Evolutionary conservation across 2,888 invertebrate genomes (phyloP).

Genomic region (Cloeon dipterum): DNA sequence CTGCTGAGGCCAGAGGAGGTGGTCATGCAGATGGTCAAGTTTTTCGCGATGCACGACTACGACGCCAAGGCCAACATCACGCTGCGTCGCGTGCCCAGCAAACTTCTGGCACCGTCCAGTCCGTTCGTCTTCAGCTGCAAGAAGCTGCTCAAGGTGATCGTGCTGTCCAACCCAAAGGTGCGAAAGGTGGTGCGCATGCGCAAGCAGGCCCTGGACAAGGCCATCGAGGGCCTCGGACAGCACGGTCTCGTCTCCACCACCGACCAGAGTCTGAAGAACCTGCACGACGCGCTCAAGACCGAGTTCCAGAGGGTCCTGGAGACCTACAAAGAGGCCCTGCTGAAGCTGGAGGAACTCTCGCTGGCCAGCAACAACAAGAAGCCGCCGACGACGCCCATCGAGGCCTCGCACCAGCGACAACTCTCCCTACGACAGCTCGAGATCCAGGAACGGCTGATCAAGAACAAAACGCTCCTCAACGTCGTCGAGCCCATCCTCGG

Average conservation of each 20-base stretch:
- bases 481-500: constrained; percentile 45
- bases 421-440: constrained; percentile 62
- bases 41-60: constrained; percentile 29
- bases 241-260: constrained; percentile 50
- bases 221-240: constrained; percentile 69
- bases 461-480: constrained; percentile 69
- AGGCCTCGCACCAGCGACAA: constrained; percentile 73
- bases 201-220: constrained; percentile 53
- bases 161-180: constrained; percentile 24
- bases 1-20: constrained; percentile 44
- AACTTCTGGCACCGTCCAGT: constrained; percentile 12
- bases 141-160: constrained; percentile 22
- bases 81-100: too few species aligned
- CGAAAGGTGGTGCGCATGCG: constrained; percentile 40
- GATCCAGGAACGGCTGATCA: constrained; percentile 72
- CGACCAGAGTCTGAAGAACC: constrained; percentile 31
- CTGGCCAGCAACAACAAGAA: constrained; percentile 17
- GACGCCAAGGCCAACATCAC: constrained; percentile 8
- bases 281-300: constrained; percentile 44
- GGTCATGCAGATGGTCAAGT: constrained; percentile 63
- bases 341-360: constrained; percentile 43
- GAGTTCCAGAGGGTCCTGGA: constrained; percentile 57
- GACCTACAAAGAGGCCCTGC: constrained; percentile 66
- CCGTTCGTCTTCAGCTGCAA: constrained; percentile 18
- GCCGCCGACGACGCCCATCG: constrained; percentile 44